Conservation (phyloP, 1,140 invertebrate species). For the Planococcus citri region DNA sequence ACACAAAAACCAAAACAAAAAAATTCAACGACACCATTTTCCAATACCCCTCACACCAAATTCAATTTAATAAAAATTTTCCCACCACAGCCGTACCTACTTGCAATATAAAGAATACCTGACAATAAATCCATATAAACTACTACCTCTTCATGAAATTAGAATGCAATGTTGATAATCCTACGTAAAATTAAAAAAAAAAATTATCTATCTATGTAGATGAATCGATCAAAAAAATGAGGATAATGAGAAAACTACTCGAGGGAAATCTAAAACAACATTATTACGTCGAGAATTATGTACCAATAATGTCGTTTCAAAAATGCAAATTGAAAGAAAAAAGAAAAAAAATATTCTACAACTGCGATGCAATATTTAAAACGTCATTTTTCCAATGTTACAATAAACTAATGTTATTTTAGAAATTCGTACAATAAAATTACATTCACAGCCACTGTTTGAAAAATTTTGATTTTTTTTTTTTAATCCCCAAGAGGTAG, state of each 20-base stretch:
- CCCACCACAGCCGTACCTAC: no score
- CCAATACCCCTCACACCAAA: no score
- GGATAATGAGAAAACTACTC: no score
- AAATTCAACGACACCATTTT: neutral
- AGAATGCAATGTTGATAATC: neutral
- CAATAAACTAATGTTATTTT: neutral
- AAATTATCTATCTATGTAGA: neutral
- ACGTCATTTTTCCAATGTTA: no score
- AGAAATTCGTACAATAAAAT: neutral
- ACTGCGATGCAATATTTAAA: no score
- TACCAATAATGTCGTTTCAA: no score
- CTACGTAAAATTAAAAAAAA: neutral
- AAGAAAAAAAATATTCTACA: no score
- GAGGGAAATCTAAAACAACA: no score
- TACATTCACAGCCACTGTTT: conserved; percentile 1
- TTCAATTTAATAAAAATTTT: no score
- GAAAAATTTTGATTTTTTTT: neutral
- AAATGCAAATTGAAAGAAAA: no score
- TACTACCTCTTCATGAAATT: neutral
- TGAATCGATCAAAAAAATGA: no score
- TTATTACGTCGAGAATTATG: neutral
- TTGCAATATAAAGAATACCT: neutral
- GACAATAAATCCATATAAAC: neutral
- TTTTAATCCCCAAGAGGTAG: neutral
- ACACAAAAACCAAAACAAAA: neutral